phyloP scores from a whole-genome alignment of 2,797 vertebrate genomes.

The Enteromius viviparus region DNA sequence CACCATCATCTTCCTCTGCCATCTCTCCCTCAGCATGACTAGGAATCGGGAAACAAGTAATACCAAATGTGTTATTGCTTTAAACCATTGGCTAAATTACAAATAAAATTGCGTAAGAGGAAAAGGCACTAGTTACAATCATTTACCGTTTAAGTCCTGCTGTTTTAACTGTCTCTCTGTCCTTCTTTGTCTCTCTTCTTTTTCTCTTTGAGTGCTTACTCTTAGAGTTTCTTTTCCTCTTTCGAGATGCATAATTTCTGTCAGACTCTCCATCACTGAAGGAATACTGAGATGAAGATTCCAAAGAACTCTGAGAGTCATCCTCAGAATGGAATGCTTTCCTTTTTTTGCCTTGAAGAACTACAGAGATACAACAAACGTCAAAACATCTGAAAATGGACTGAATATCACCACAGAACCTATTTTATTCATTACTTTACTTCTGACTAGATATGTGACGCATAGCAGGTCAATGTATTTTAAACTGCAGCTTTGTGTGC shows the following conservation, averaged over 20 bases:
- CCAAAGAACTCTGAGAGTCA: constrained; percentile 80
- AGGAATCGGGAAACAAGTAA: constrained; percentile 45
- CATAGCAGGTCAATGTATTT: background rate
- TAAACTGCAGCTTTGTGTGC: background rate
- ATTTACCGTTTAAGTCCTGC: constrained; percentile 76
- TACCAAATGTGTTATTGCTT: background rate
- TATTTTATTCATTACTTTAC: background rate
- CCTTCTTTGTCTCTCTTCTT: constrained; percentile 75
- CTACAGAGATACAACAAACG: constrained; percentile 63
- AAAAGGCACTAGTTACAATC: background rate
- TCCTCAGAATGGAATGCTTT: constrained; percentile 79
- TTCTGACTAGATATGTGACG: background rate
- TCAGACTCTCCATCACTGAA: constrained; percentile 84
- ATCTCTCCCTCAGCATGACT: constrained; percentile 77
- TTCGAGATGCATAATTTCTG: constrained; percentile 71
- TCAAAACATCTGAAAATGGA: background rate
- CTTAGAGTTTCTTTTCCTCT: constrained; percentile 81
- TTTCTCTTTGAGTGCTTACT: constrained; percentile 82
- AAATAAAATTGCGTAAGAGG: background rate
- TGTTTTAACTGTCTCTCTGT: constrained; percentile 66
- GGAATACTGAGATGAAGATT: constrained; percentile 72
- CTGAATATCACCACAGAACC: constrained; percentile 5
- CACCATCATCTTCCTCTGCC: constrained; percentile 73
- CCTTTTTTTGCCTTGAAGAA: constrained; percentile 87
- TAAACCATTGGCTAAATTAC: background rate